A percentile compares a stretch with the other conserved stretches of the same genome.
Evolutionary conservation across 2,888 invertebrate genomes (phyloP).

Genomic region (Tinea trinotella): DNA sequence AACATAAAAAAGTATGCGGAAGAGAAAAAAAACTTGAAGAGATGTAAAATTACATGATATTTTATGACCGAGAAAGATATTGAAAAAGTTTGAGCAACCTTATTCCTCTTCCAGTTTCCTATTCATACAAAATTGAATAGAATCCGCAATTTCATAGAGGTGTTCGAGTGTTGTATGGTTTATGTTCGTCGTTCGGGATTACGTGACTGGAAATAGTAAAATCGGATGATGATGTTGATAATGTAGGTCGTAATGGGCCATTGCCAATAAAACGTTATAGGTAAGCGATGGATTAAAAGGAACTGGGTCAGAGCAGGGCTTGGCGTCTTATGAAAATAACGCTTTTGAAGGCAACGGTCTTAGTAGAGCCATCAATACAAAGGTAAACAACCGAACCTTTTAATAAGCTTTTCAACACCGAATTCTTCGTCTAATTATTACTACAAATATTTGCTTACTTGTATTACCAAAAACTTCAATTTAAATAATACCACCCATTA

Average conservation of each 20-base stretch:
- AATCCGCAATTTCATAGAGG: conserved; percentile 31
- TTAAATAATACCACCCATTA: neutral
- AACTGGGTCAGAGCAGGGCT: conserved; percentile 65
- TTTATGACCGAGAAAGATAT: conserved; percentile 39
- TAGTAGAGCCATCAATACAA: neutral
- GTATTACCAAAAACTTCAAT: neutral
- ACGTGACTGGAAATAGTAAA: conserved; percentile 73
- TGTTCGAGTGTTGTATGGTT: conserved; percentile 48
- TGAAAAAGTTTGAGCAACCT: conserved; percentile 44
- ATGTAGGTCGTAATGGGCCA: conserved; percentile 70
- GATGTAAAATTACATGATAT: conserved; percentile 41
- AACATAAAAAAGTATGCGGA: conserved; percentile 22
- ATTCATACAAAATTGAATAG: conserved; percentile 43
- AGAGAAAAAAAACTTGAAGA: conserved; percentile 29
- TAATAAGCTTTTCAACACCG: neutral
- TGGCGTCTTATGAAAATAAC: conserved; percentile 59
- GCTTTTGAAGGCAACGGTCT: conserved; percentile 29
- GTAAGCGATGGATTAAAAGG: conserved; percentile 70
- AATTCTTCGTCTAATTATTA: neutral
- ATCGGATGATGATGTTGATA: conserved; percentile 72
- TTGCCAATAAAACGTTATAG: conserved; percentile 72
- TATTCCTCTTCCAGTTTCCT: conserved; percentile 36
- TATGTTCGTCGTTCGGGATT: conserved; percentile 65
- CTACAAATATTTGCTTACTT: conserved; percentile 27
- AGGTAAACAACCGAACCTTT: conserved; percentile 15